phyloP scores from a whole-genome alignment of 2,113 vertebrate genomes.

The Microtus oregoni region DNA sequence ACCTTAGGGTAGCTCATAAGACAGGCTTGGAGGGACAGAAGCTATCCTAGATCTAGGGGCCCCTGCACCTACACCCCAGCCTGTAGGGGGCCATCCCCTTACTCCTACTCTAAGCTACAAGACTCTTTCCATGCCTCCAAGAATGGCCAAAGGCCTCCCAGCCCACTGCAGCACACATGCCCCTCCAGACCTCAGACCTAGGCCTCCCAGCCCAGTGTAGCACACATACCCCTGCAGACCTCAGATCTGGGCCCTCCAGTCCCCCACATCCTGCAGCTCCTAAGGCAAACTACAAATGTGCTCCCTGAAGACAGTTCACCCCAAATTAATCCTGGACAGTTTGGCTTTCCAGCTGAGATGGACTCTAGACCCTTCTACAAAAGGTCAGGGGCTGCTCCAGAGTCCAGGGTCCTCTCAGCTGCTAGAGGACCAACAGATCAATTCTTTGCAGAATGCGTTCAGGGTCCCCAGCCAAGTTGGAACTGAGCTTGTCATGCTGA shows the following conservation, averaged over 20 bases:
- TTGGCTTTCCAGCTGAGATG: background rate
- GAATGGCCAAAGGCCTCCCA: background rate
- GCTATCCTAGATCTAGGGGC: background rate
- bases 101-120: background rate
- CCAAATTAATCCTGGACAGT: background rate
- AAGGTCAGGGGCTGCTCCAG: background rate
- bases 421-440: background rate
- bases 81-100: background rate
- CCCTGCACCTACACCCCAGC: background rate
- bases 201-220: background rate
- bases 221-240: background rate
- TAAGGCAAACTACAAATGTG: background rate
- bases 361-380: background rate
- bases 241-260: background rate
- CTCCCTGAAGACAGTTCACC: background rate
- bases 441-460: background rate
- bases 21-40: background rate
- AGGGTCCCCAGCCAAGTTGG: background rate
- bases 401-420: background rate
- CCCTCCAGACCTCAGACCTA: background rate
- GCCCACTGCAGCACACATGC: too few relatives aligned
- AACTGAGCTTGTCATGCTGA: background rate
- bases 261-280: background rate
- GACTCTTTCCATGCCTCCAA: background rate
- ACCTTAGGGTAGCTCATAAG: background rate